A percentile compares a stretch with the other conserved stretches of the same genome.
These are phyloP conservation scores for Anguilla megastoma DNA, from an alignment of 2,797 vertebrate species.

Conservation along the genomic window DNA sequence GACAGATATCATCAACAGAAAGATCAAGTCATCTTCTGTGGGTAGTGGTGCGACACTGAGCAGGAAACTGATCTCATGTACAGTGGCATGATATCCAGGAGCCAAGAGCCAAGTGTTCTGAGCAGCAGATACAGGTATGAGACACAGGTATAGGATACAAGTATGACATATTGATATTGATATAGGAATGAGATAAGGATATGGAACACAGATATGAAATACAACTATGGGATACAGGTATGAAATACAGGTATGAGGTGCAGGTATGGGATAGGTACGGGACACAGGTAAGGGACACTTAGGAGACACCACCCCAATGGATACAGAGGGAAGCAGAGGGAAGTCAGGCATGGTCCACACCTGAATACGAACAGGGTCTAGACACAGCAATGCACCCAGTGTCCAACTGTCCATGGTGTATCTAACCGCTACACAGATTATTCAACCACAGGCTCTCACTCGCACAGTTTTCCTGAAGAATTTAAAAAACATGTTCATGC, in stretches of 20 bases:
- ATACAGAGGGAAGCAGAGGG: too few species aligned
- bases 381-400: neutral
- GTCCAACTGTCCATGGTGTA: neutral
- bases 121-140: neutral
- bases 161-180: neutral
- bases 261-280: neutral
- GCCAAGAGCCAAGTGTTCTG: neutral
- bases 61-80: neutral
- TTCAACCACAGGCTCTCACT: neutral
- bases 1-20: constrained; percentile 34
- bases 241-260: neutral
- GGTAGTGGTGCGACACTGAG: constrained; percentile 11
- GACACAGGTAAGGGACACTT: neutral
- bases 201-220: neutral
- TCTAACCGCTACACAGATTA: neutral
- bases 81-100: neutral
- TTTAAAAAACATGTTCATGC: neutral
- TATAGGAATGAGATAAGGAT: neutral
- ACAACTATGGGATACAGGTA: neutral
- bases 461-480: neutral
- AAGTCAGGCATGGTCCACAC: neutral
- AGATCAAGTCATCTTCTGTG: neutral
- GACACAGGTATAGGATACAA: neutral
- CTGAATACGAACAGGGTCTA: neutral
- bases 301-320: neutral